Conservation (phyloP, 2,113 vertebrate genomes). For the Dermatemys mawii region DNA sequence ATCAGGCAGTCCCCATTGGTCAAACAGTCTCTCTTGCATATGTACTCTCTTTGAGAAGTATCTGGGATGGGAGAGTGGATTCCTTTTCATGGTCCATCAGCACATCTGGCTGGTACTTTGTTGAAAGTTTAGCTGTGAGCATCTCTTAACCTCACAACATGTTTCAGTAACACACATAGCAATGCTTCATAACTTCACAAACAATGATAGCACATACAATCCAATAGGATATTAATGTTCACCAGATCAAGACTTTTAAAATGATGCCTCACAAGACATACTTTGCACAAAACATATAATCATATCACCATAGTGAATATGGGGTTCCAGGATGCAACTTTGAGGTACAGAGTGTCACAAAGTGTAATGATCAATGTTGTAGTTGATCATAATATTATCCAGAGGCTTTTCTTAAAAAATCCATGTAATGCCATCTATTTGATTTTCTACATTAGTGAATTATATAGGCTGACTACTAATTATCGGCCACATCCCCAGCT, state of each 20-base stretch:
- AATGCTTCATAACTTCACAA: no score
- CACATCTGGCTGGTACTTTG: background rate
- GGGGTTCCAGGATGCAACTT: background rate
- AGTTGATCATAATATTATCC: background rate
- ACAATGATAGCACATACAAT: no score
- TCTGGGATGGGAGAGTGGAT: background rate
- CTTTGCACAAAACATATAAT: no score
- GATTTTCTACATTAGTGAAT: background rate
- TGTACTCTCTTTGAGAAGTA: background rate
- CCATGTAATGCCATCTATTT: background rate
- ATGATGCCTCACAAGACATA: no score
- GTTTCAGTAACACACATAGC: no score
- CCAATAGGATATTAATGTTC: no score
- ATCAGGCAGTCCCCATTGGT: no score
- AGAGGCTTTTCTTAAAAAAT: background rate
- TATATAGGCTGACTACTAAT: background rate
- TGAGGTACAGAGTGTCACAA: background rate
- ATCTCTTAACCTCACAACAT: no score
- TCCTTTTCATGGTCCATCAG: background rate
- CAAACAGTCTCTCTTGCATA: no score
- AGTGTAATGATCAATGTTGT: background rate
- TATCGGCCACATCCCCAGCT: background rate
- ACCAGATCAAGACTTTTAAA: no score
- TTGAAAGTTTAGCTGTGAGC: no score
- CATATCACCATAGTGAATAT: no score